Evolutionary conservation across 2,113 vertebrate genomes (phyloP), one percentile per base, ranked within the genome.

Genomic region (Zonotrichia leucophrys): DNA sequence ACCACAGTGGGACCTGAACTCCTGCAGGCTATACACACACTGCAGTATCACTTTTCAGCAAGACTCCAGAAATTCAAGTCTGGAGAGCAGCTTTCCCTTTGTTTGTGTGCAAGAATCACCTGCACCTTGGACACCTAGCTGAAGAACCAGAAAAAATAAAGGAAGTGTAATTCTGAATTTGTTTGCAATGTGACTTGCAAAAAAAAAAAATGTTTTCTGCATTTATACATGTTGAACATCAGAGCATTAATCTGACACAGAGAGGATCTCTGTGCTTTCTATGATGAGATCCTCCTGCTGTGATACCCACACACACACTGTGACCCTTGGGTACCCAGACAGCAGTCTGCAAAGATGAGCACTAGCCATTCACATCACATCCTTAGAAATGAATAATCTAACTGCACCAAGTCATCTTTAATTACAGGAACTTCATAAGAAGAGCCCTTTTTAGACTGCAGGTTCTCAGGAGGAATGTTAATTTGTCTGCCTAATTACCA

Each of bases 401-500:
- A 90, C 90, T 88, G 77, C 56, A 93, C 70, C 77, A 92, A 96
- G 88, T 87, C 69, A 91, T 76, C 87, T 77, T 95, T 97, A 97
- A 97, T 97, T 97, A 97, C 94, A 96, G 90, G 85, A 96, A 91
- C 90, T 97, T 95, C 87, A 94, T 82, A 92, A 89, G 74, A 72
- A 82, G 92, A 96, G 64, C 84, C 85, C 87, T 95, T 96, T 94
- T 94, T 92, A 96, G 87, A 88, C 86, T 94, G 58, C 53, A 22
- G 20, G 81, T 91, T 97, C 95, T 94, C 91, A n/a, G 79, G 95
- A 96, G 96, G 92, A 92, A 95, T 96, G 95, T 95, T 97, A 97
- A 97, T 97, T 96, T 95, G 95, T 89, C 91, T 96, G 94, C 83
- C 85, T 97, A 97, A 97, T 98, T 98, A 97, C 94, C 77, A 95